Evolutionary conservation across 2,797 vertebrate species (phyloP), one percentile per base, ranked within the genome.

Genomic region (Selene dorsalis): DNA sequence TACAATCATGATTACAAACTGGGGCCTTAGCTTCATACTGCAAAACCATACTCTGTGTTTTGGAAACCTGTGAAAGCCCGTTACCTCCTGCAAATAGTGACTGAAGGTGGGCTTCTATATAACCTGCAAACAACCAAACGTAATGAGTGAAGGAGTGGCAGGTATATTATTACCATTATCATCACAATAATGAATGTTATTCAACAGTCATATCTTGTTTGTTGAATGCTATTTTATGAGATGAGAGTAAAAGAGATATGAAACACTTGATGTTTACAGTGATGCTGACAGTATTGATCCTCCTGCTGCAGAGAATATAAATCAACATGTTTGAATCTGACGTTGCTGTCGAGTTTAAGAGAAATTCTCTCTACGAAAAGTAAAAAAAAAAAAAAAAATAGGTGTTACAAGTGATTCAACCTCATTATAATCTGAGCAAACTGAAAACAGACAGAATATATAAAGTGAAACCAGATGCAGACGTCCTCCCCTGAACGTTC

Each of bases 161-260:
- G 14, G 3, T 24, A 53, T 4, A 26, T 18, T 41, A 30, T 56
- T 22, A 47, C 18, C 28, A 65, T 55, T 38, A 75, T 61, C 56
- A 69, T 65, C 48, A 69, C 48, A 66, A 79, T 69, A 64, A 70
- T 50, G 18, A 52, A 64, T 48, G 55, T 77, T 59, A 10, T 47
- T 52, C 17, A 69, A 72, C 35, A 72, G 28, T 50, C 24, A 79
- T 52, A 57, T 53, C 28, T 24, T 58, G 41, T 48, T 63, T 70
- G 39, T 26, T 66, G 48, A 57, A 47, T 43, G 50, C 38, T 66
- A 53, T 41, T 35, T 35, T 73, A 48, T 47, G 11, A 55, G 50
- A 50, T 59, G 3, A 75, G 10, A 75, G 63, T 58, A 30, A 55
- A 67, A 39, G 2, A 67, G 28, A 52, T 48, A 53, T 62, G 2